Conservation (phyloP, 2,797 vertebrate genomes). For the Ceryle rudis region DNA sequence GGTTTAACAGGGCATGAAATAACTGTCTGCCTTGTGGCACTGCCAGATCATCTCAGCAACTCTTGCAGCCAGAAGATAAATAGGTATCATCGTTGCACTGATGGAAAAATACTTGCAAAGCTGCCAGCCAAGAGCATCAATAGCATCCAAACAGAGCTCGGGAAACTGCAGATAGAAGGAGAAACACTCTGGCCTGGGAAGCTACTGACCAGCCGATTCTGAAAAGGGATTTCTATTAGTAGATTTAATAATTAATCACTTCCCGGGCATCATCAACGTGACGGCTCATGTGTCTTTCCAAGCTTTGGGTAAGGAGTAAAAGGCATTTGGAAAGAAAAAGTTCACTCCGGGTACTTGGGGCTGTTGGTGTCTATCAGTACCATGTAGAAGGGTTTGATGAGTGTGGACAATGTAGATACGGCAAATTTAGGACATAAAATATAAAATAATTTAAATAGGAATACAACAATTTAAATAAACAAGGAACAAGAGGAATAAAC, state of each 20-base stretch:
- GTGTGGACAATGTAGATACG: not conserved
- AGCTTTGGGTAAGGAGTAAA: not conserved
- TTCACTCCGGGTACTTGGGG: not conserved
- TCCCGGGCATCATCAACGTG: not conserved
- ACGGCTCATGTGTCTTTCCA: not conserved
- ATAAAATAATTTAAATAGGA: not conserved
- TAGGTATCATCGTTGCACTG: conserved; percentile 76
- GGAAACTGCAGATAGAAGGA: not conserved
- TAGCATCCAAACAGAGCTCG: conserved; percentile 37
- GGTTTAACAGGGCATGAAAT: conserved; percentile 97
- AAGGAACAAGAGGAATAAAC: not conserved
- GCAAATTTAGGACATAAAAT: not conserved
- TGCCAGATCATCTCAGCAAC: conserved; percentile 86
- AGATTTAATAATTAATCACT: not conserved
- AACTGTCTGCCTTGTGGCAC: conserved; percentile 90
- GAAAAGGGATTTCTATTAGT: not conserved
- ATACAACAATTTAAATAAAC: not conserved
- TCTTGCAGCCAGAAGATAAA: conserved; percentile 87
- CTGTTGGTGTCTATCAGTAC: not conserved
- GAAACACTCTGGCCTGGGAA: not conserved
- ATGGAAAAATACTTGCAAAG: conserved; percentile 65
- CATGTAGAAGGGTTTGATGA: not conserved
- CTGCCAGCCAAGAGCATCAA: conserved; percentile 6
- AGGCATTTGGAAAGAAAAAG: not conserved
- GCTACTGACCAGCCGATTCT: not conserved